phyloP scores from a whole-genome alignment of 2,113 vertebrate genomes.

The Gnathonemus longibarbis region DNA sequence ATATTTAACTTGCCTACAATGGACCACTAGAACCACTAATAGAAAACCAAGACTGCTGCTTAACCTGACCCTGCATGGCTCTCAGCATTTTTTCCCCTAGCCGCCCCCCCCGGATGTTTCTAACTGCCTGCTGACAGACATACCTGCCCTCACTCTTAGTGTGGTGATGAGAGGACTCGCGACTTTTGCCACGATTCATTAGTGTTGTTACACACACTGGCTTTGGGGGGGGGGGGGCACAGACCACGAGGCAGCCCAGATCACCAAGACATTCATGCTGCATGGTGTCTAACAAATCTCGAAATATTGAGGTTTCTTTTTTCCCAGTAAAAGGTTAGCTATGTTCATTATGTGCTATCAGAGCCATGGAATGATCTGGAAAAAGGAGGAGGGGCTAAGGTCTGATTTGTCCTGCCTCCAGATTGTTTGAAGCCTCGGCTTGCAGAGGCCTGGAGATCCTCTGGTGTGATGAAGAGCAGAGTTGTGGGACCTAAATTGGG shows the following conservation, averaged over 20 bases:
- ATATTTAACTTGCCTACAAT: conserved; percentile 37
- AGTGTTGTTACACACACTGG: conserved; percentile 11
- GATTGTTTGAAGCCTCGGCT: conserved; percentile 7
- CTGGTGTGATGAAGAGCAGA: conserved; percentile 32
- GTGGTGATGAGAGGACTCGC: conserved; percentile 36
- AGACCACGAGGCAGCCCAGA: background rate
- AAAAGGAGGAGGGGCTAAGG: background rate
- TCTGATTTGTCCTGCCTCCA: conserved; percentile 9
- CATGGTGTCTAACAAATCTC: background rate
- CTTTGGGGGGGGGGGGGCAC: background rate
- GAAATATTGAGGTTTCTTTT: background rate
- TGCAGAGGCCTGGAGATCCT: conserved; percentile 33
- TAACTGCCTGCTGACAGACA: conserved; percentile 47
- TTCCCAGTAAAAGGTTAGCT: background rate
- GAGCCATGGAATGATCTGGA: background rate
- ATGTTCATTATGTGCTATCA: background rate
- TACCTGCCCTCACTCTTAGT: conserved; percentile 31
- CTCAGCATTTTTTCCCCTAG: conserved; percentile 27
- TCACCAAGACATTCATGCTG: background rate
- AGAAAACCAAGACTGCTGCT: background rate
- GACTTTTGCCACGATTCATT: conserved; percentile 1
- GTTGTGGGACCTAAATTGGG: conserved; percentile 31
- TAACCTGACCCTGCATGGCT: conserved; percentile 22
- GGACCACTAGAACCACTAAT: conserved; percentile 24
- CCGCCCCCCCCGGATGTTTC: conserved; percentile 46